phyloP scores from a whole-genome alignment of 2,797 vertebrate species.

The Momotus momota region DNA sequence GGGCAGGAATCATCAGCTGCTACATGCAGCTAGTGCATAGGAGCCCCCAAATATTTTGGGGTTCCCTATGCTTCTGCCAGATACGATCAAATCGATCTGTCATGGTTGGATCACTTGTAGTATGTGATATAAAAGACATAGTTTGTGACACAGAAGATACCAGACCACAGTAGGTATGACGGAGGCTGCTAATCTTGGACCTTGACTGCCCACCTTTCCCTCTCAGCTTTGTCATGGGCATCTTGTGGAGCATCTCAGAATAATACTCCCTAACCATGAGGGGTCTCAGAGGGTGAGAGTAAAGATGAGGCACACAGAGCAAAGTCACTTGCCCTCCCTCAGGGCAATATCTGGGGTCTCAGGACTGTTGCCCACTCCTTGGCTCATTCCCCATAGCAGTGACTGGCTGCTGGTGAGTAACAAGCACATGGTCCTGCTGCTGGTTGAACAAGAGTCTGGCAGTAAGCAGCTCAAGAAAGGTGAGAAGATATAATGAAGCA shows the following conservation, averaged over 20 bases:
- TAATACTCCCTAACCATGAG: accelerated
- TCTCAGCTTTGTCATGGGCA: background rate
- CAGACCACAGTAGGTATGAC: accelerated
- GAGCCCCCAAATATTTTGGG: accelerated
- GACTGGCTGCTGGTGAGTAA: background rate
- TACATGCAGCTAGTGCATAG: background rate
- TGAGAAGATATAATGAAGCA: accelerated
- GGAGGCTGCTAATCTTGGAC: background rate
- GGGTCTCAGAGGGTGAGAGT: too few relatives aligned
- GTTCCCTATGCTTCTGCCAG: background rate
- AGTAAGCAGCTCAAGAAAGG: background rate
- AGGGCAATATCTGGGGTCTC: accelerated
- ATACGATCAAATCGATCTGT: accelerated
- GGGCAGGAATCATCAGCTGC: background rate
- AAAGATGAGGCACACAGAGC: background rate
- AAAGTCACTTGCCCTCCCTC: background rate
- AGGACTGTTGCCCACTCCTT: accelerated
- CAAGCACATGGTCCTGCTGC: accelerated
- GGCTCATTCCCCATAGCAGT: background rate
- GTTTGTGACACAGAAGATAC: background rate
- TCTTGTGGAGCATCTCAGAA: background rate
- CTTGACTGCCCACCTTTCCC: background rate
- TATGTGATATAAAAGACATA: background rate
- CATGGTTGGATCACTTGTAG: accelerated
- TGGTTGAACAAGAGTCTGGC: background rate